Percentiles rank a stretch among this genome's conserved stretches.
These are phyloP conservation scores for Grapholita molesta DNA, from an alignment of 1,140 invertebrate genomes.

Conservation along the genomic window DNA sequence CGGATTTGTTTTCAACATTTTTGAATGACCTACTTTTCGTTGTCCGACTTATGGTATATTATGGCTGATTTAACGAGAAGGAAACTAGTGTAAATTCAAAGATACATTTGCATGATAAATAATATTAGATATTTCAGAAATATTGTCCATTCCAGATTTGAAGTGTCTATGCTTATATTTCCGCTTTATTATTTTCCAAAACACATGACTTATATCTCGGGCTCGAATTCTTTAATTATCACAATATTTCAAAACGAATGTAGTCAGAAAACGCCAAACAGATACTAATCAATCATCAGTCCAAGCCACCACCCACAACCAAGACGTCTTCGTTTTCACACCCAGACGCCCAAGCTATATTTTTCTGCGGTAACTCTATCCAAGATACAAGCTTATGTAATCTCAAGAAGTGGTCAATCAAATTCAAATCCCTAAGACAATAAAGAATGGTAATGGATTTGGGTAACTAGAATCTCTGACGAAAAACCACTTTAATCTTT, in stretches of 20 bases:
- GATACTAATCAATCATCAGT: neutral
- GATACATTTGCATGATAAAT: neutral
- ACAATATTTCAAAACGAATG: neutral
- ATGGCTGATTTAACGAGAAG: neutral
- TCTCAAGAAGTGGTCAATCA: neutral
- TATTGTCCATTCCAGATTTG: too few species aligned
- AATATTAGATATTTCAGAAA: too few species aligned
- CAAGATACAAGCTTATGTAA: neutral
- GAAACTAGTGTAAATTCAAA: neutral
- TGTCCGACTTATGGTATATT: neutral
- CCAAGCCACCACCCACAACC: neutral
- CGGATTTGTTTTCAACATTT: neutral
- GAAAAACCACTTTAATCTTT: too few species aligned
- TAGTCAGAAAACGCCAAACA: neutral
- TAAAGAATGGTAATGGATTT: neutral
- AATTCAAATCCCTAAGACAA: neutral
- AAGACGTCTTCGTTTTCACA: neutral
- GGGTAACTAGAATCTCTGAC: neutral
- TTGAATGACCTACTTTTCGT: neutral
- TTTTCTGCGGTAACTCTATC: neutral
- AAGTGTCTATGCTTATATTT: too few species aligned
- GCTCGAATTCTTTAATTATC: neutral
- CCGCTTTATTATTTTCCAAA: too few species aligned
- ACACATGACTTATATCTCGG: too few species aligned
- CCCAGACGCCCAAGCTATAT: neutral